Conservation (phyloP, 2,797 vertebrate species). For the Semaprochilodus insignis region DNA sequence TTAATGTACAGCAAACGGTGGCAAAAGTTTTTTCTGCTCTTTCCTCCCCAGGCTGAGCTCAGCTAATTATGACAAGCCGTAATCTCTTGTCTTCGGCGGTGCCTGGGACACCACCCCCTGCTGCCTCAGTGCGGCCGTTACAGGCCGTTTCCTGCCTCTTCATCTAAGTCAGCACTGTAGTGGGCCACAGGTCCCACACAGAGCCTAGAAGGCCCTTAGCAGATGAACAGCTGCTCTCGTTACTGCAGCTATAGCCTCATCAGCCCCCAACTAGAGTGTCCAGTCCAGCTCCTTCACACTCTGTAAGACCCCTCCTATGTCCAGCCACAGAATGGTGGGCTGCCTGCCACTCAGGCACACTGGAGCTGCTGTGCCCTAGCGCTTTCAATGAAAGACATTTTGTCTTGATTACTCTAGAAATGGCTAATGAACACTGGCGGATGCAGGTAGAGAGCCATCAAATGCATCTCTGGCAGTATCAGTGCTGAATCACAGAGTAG, state of each 20-base stretch:
- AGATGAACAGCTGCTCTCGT: background rate
- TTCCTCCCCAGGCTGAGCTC: slow-evolving; percentile 17
- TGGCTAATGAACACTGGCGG: background rate
- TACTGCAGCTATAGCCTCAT: slow-evolving; percentile 26
- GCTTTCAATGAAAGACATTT: slow-evolving; percentile 28
- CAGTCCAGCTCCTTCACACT: background rate
- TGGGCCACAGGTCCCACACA: background rate
- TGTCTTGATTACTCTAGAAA: slow-evolving; percentile 33
- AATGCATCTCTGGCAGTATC: slow-evolving; percentile 2
- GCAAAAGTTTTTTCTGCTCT: slow-evolving; percentile 37
- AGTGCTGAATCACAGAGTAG: background rate
- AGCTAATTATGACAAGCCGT: slow-evolving; percentile 52
- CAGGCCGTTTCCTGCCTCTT: slow-evolving; percentile 24
- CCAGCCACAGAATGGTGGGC: background rate
- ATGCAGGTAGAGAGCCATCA: slow-evolving; percentile 7
- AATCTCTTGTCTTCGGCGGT: slow-evolving; percentile 47
- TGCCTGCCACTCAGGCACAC: background rate
- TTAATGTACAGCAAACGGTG: slow-evolving; percentile 31
- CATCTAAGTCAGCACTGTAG: slow-evolving; percentile 17
- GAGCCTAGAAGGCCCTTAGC: slow-evolving; percentile 12
- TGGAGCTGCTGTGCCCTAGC: background rate
- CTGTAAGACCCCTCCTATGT: background rate
- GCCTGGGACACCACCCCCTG: slow-evolving; percentile 39
- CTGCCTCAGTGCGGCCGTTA: slow-evolving; percentile 13
- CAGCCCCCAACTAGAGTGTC: background rate